These are phyloP conservation scores for Caerostris darwini DNA, from an alignment of 1,140 invertebrate genomes.

Conservation along the genomic window DNA sequence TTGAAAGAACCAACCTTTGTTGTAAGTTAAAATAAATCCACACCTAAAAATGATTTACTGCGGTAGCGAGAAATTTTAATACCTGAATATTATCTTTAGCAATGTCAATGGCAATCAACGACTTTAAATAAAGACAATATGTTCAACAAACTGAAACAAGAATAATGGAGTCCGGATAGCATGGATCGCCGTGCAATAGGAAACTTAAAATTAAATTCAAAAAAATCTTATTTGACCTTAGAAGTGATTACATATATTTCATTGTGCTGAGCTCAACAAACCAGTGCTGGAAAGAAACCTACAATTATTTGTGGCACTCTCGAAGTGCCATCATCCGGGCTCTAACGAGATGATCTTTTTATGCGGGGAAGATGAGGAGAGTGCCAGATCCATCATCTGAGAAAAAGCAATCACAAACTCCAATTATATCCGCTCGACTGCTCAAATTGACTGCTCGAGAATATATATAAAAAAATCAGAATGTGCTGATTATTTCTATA, in stretches of 20 bases:
- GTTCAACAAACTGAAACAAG: background rate
- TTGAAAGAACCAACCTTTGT: no score
- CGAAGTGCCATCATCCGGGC: background rate
- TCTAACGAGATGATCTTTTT: background rate
- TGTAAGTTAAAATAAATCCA: no score
- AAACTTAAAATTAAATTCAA: background rate
- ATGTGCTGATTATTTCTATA: background rate
- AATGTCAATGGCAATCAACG: no score
- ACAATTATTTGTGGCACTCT: background rate
- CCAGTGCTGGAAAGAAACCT: background rate
- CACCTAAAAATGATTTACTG: no score
- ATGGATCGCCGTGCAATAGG: background rate
- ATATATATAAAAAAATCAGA: no score
- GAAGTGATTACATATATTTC: background rate
- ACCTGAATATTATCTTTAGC: no score
- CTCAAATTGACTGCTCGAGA: background rate
- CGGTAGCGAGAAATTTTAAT: no score
- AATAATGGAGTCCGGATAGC: background rate
- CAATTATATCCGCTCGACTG: background rate
- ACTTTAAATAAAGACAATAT: no score
- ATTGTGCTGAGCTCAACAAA: background rate
- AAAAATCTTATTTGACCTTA: background rate
- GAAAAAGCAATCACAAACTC: slow-evolving; percentile 19
- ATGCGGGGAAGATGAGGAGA: background rate
- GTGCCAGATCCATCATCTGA: background rate